phyloP scores from a whole-genome alignment of 2,888 invertebrate genomes.

The Aphidoletes aphidimyza region DNA sequence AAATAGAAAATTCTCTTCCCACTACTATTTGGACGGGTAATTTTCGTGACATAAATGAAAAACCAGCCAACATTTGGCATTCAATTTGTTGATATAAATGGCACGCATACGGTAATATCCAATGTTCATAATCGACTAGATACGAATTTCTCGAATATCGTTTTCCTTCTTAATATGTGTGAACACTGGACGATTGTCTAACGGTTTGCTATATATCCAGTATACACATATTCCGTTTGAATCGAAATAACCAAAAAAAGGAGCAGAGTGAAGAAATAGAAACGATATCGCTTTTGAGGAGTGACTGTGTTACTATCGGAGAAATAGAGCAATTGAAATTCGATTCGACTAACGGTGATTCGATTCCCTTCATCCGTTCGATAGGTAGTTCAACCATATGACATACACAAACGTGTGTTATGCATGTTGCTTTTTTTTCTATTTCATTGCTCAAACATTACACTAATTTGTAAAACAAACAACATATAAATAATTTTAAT shows the following conservation, averaged over 20 bases:
- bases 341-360: constrained; percentile 18
- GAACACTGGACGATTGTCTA: too few species aligned
- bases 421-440: neutral
- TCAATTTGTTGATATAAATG: neutral
- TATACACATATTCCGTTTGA: too few species aligned
- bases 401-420: too few species aligned
- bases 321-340: constrained; percentile 1
- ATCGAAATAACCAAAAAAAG: too few species aligned
- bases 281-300: neutral
- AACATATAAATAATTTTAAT: constrained; percentile 25
- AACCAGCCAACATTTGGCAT: neutral
- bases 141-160: neutral
- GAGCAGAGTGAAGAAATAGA: neutral
- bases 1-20: neutral
- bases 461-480: neutral
- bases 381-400: too few species aligned
- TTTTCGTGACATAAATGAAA: too few species aligned
- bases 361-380: neutral
- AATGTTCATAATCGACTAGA: neutral
- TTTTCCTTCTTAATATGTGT: too few species aligned
- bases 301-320: neutral
- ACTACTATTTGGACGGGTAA: neutral
- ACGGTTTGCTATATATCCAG: too few species aligned
- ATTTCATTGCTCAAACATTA: neutral
- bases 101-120: neutral